Evolutionary conservation across 1,140 invertebrate species (phyloP), one percentile per base, ranked within the genome.

Genomic region (Agrypnia vestita): DNA sequence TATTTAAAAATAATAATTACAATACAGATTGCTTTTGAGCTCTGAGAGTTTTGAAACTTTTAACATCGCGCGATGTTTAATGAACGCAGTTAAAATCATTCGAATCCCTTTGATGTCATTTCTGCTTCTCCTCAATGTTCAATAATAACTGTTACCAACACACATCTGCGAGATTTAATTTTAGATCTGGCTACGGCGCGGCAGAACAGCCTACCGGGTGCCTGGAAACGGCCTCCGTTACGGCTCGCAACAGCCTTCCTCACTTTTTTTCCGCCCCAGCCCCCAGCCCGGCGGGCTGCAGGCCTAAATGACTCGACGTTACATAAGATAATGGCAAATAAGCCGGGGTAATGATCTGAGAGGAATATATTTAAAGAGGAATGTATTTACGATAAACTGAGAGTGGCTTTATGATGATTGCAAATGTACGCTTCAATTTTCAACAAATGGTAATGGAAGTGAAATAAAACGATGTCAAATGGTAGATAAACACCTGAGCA

Each of bases 151-250:
- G 73, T 82, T 78, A 25, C 25, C 44, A 56, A 55, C 64, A 55
- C 67, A 55, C 47, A 51, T 46, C 35, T n/a, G 21, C 56, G 76
- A 83, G 82, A 83, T 83, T 83, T 80, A 76, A 83, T 83, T 83
- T 83, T 80, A 83, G 82, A 83, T 83, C 79, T 83, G 78, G 76
- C 67, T 74, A 78, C 80, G 15, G 25, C 75, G 47, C n/a, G 47
- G 67, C 25, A 25, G 47, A 25, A 19, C 46, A 12, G 71, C 71
- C 76, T 77, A 71, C 64, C 44, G 53, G 53, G 25, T 35, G 53
- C 78, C 78, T 75, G 51, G 53, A 72, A 82, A 82, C 56, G 13
- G 47, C 67, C 55, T 59, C 77, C 49, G 81, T 55, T 80, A 71
- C 55, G 73, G 46, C 17, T 74, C 56, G 53, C 73, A 62, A 76